Evolutionary conservation across 2,113 vertebrate genomes (phyloP), one percentile per base, ranked within the genome.

Genomic region (Vidua chalybeata): DNA sequence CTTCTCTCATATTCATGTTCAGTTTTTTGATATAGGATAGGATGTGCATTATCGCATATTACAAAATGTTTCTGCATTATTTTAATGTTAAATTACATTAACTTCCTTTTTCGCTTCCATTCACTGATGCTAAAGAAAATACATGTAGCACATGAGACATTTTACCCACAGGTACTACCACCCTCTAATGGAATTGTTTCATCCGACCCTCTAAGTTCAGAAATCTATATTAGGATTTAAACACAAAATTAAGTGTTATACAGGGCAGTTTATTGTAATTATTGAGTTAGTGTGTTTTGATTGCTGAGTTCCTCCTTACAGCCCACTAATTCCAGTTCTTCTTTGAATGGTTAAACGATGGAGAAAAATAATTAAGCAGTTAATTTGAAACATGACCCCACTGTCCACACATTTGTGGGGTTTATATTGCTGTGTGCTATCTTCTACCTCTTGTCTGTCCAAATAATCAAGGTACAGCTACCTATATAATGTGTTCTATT

Each of bases 121-220:
- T 74, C 55, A 58, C 59, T 73, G 37, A 30, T 13, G 71, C n/a
- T 46, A 41, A 88, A 80, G 39, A 59, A 74, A 79, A 39, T 28
- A 75, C 13, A 78, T 17, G 24, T 13, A 80, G 30, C 61, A 71
- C 27, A 71, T 5, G 28, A 88, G 62, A 64, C 15, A 51, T 83
- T 63, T 35, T 84, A 84, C 90, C 77, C 82, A 56, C 58, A 35
- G 48, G 54, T 94, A 59, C 59, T 94, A 56, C 83, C 94, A 95
- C 93, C 89, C 89, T 94, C 90, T 93, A 91, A 94, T 67, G 88
- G 76, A 84, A 82, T 24, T 58, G 37, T 63, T 97, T 54, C 35
- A 79, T 76, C 63, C n/a, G 1, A 89, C 88, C 87, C 89, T 91
- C n/a, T 39, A 48, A 74, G 35, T 84, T 51, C 28, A 73, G 19